These are phyloP conservation scores for Thamnaconus septentrionalis DNA, from an alignment of 2,113 vertebrate species.

Conservation along the genomic window DNA sequence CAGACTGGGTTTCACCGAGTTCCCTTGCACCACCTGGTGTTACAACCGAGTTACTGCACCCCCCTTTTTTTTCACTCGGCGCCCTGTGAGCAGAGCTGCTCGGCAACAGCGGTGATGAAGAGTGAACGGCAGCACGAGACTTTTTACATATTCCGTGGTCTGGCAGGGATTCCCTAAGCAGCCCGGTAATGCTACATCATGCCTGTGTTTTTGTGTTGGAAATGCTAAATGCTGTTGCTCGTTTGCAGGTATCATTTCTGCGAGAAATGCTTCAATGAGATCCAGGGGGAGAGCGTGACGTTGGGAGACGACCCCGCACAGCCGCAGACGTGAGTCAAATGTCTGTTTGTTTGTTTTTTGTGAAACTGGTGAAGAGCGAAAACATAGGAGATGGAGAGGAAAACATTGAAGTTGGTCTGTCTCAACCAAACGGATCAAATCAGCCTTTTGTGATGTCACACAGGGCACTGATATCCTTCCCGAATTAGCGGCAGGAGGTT, in stretches of 20 bases:
- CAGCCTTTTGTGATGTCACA: too few species aligned
- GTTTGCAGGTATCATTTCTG: conserved; percentile 98
- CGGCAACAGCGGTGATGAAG: conserved; percentile 24
- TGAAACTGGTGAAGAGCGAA: too few species aligned
- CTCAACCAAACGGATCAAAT: too few species aligned
- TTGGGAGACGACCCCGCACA: conserved; percentile 97
- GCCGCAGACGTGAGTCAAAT: conserved; percentile 92
- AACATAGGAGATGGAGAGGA: too few species aligned
- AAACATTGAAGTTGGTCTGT: too few species aligned
- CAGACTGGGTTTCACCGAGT: neutral
- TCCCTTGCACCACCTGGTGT: conserved; percentile 68
- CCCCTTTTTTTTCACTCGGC: neutral
- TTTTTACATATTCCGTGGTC: conserved; percentile 52
- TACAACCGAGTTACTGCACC: conserved; percentile 37
- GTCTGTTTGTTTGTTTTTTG: neutral
- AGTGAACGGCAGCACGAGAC: conserved; percentile 4
- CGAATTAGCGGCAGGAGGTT: too few species aligned
- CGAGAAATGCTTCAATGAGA: conserved; percentile 99
- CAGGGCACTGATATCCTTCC: too few species aligned
- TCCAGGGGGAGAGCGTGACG: conserved; percentile 97
- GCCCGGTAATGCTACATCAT: too few species aligned
- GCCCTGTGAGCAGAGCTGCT: conserved; percentile 13
- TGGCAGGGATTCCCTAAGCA: conserved; percentile 19
- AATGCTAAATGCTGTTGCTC: conserved; percentile 13
- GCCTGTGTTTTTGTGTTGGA: neutral